Conservation (phyloP, 2,888 invertebrate genomes). For the Geophilus truncorum region DNA sequence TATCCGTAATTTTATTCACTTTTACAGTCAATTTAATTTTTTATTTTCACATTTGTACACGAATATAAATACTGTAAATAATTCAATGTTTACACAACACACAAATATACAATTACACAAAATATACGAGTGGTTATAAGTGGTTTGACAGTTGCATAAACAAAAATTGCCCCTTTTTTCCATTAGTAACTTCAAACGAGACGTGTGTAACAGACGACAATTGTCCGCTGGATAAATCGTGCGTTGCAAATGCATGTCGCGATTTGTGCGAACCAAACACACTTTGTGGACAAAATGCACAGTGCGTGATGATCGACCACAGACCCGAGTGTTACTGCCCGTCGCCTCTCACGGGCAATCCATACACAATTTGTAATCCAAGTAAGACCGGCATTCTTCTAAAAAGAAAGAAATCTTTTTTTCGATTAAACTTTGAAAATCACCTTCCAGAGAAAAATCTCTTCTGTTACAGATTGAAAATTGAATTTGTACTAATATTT, state of each 20-base stretch:
- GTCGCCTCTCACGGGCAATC: conserved; percentile 69
- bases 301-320: conserved; percentile 72
- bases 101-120: not conserved
- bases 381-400: conserved; percentile 39
- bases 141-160: not conserved
- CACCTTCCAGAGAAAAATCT: not conserved
- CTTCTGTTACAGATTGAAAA: not conserved
- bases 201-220: conserved; percentile 72
- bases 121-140: not conserved
- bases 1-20: not conserved
- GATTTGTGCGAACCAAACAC: conserved; percentile 68
- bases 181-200: not conserved
- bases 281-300: conserved; percentile 63
- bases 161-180: not conserved
- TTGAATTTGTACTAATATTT: not conserved
- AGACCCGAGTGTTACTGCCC: conserved; percentile 71
- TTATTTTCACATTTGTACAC: conserved; percentile 2
- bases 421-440: not conserved
- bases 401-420: not conserved
- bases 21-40: conserved; percentile 44
- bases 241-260: conserved; percentile 69
- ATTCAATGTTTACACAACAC: not conserved
- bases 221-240: conserved; percentile 70
- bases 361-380: conserved; percentile 64
- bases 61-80: not conserved